A percentile compares a stretch with the other conserved stretches of the same genome.
Conservation (phyloP, 2,888 invertebrate genomes). For the Operophtera brumata region DNA sequence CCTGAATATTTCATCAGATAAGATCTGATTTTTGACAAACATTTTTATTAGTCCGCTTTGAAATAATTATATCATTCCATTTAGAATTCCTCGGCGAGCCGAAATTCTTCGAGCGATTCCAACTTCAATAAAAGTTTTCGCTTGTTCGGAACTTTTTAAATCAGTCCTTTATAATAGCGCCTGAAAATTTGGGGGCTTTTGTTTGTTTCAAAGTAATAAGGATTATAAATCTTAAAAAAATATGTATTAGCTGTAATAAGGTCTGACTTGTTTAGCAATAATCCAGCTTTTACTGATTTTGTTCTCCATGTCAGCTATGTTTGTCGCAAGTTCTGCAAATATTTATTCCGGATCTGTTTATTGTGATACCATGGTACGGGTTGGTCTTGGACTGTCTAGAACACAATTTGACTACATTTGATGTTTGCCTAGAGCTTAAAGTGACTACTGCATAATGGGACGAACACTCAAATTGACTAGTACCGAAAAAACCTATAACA, state of each 20-base stretch:
- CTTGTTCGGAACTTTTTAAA: constrained; percentile 36
- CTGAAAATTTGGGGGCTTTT: constrained; percentile 16
- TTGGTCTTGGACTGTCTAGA: too few relatives aligned
- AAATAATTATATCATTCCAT: constrained; percentile 36
- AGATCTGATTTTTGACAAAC: constrained; percentile 17
- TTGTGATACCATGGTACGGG: too few relatives aligned
- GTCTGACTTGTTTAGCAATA: too few relatives aligned
- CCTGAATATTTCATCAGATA: not conserved
- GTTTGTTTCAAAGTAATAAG: constrained; percentile 19
- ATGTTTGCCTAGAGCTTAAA: too few relatives aligned
- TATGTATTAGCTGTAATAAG: not conserved
- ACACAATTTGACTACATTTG: too few relatives aligned
- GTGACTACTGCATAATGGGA: too few relatives aligned
- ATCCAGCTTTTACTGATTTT: too few relatives aligned
- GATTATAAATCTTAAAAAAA: constrained; percentile 6
- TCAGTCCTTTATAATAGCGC: constrained; percentile 27
- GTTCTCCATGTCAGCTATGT: too few relatives aligned
- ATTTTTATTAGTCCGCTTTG: constrained; percentile 31
- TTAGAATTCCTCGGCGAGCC: constrained; percentile 32
- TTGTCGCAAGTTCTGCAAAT: too few relatives aligned
- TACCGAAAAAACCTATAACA: too few relatives aligned
- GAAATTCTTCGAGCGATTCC: constrained; percentile 32
- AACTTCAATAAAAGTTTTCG: constrained; percentile 35
- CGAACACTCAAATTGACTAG: too few relatives aligned
- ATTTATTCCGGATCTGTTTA: too few relatives aligned